Percentiles rank a stretch among this genome's conserved stretches.
These are phyloP conservation scores for Delphinapterus leucas DNA, from an alignment of 2,113 vertebrate genomes.

Conservation along the genomic window DNA sequence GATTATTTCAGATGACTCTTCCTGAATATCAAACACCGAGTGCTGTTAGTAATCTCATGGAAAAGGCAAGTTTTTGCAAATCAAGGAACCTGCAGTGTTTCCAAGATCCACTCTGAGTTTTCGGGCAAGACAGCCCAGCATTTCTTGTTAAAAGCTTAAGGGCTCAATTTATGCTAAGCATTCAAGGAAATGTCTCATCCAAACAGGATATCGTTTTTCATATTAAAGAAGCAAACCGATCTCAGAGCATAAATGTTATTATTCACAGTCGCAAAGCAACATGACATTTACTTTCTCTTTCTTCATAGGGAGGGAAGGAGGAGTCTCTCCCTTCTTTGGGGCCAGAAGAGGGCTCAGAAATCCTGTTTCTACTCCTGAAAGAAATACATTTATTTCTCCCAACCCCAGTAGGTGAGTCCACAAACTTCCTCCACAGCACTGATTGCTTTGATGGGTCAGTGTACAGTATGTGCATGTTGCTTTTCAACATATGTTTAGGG, in stretches of 20 bases:
- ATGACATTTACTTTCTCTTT: conserved; percentile 72
- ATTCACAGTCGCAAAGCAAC: conserved; percentile 76
- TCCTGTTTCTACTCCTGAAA: conserved; percentile 63
- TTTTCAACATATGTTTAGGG: conserved; percentile 83
- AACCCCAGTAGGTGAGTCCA: conserved; percentile 70
- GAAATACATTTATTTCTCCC: conserved; percentile 61
- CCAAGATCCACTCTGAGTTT: conserved; percentile 60
- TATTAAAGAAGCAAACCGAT: conserved; percentile 77
- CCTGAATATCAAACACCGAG: conserved; percentile 1
- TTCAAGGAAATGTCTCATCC: conserved; percentile 80
- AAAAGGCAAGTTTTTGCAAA: conserved; percentile 57
- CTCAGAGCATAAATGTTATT: conserved; percentile 80
- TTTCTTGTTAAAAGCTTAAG: conserved; percentile 71
- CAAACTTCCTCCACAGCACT: conserved; percentile 71
- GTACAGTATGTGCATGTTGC: conserved; percentile 76
- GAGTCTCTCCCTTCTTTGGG: conserved; percentile 57
- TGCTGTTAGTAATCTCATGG: conserved; percentile 34
- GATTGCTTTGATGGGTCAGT: conserved; percentile 80
- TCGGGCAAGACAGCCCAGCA: conserved; percentile 67
- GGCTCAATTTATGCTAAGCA: conserved; percentile 76
- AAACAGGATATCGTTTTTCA: conserved; percentile 78
- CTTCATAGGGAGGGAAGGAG: conserved; percentile 64
- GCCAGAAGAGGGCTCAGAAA: conserved; percentile 67
- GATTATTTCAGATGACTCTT: conserved; percentile 35
- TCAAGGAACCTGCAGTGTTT: conserved; percentile 58